Base-by-base conservation (phyloP, 2,888 invertebrate species). In the Dasysyrphus tricinctus region DNA sequence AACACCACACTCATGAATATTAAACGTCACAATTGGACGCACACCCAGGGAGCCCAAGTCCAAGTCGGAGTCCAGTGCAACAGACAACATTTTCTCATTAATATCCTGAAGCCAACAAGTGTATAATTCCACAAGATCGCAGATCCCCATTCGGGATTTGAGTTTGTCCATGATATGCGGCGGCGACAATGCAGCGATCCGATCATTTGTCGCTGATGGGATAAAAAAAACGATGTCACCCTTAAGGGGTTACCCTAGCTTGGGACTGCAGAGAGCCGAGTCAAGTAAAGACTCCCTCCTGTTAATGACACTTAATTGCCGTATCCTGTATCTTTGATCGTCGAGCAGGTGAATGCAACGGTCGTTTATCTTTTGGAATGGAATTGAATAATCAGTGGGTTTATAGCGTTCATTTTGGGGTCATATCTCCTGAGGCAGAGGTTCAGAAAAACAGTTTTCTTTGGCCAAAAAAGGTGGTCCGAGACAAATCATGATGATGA, bases 21-120 rank as follows among this genome's bases (percentile, higher is more conserved):
- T 86, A 86, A 86, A 86, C 86, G 86, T 86, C 86, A 86, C 86
- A 86, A 86, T 82, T 86, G 86, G 86, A 76, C 86, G 86, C 86
- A 86, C 86, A 86, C 78, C 78, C 78, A 82, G n/a, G 54, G 85
- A 56, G 72, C 74, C 57, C 44, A 29, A 39, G 24, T 6, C 5
- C 3, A 14, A 56, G n/a, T n/a, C 44, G 5, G 14, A 6, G 5
- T 0, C 14, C 11, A n/a, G n/a, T 47, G 14, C 80, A 69, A 44
- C 76, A 67, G 81, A 81, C 75, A 65, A 69, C 42, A 63, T 57
- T 72, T 42, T 72, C 77, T 81, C 78, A 82, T 85, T 85, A 85
- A 85, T 86, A 82, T 86, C 86, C 86, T 86, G 82, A 57, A 82
- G 86, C 78, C 82, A 82, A 86, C 86, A 86, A 86, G 86, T 86